Evolutionary conservation across 2,888 invertebrate genomes (phyloP), one percentile per base, ranked within the genome.

Genomic region (Pilophorus perplexus): DNA sequence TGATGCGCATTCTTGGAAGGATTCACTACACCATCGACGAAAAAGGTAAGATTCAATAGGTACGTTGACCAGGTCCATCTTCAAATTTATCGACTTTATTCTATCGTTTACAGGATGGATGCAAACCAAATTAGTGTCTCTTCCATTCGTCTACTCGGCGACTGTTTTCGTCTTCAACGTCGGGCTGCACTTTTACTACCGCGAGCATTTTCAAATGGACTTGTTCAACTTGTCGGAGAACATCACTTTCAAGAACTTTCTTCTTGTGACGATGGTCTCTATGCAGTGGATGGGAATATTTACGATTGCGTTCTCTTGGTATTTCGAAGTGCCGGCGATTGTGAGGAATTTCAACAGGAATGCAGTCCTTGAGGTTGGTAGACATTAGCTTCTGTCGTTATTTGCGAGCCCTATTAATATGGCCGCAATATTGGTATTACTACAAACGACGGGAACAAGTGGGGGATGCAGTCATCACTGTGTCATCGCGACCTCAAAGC

Each of bases 271-370:
- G 3, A n/a, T 55, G 38, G 4, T 20, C 1, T 1, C 38, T 18
- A 22, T 38, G 33, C 55, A 55, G 55, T n/a, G 20, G 2, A 28
- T 33, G 2, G 3, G n/a, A 2, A 1, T n/a, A 3, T 10, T 22
- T 33, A 10, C 23, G n/a, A 3, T 3, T 1, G 2, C 38, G 3
- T 55, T 37, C 22, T 55, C 55, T 1, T 55, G 55, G 55, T 18
- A 37, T 38, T 37, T 38, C 22, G 55, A 55, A 55, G 38, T 38
- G 22, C 55, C 55, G 8, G 37, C 3, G 1, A 20, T 55, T 2
- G 55, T 22, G 12, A 55, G 18, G 5, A 22, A 10, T 10, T 55
- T 12, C 55, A 55, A 55, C 23, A 55, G 18, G 12, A 22, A 33
- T 12, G 55, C 55, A 5, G 22, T 20, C 12, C 18, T 55, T 12